Percentiles rank a stretch among this genome's conserved stretches.
These are phyloP conservation scores for Antheraea pernyi DNA, from an alignment of 1,140 invertebrate species.

Conservation along the genomic window DNA sequence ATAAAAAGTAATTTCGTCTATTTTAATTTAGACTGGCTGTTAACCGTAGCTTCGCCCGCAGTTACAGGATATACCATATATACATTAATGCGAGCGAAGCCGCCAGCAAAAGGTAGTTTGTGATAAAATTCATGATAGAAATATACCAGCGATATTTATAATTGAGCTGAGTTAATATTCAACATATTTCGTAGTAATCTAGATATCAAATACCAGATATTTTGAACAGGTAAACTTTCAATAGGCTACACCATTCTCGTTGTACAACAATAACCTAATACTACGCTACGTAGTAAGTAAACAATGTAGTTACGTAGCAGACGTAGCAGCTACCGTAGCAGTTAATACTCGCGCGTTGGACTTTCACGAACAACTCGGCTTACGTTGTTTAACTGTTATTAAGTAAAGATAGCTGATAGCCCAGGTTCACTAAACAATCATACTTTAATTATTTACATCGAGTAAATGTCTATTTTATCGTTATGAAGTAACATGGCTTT, in stretches of 20 bases:
- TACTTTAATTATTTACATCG: neutral
- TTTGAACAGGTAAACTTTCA: neutral
- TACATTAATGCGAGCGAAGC: no score
- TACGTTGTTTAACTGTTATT: constrained; percentile 24
- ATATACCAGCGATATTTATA: no score
- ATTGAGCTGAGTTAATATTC: no score
- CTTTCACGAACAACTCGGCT: constrained; percentile 22
- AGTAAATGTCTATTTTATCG: neutral
- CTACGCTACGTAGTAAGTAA: constrained; percentile 28
- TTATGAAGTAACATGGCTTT: neutral
- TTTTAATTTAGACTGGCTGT: no score
- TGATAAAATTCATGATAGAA: no score
- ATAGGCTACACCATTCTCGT: neutral
- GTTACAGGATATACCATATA: no score
- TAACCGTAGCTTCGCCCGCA: no score
- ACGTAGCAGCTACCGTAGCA: constrained; percentile 25
- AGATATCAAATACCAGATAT: neutral
- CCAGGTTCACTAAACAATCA: neutral
- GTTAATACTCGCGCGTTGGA: constrained; percentile 26
- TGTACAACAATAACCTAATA: constrained; percentile 6
- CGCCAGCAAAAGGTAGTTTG: no score
- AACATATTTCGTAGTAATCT: neutral
- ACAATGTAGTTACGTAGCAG: constrained; percentile 29
- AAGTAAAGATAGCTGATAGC: constrained; percentile 17
- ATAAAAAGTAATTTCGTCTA: no score